A percentile compares a stretch with the other conserved stretches of the same genome.
Conservation (phyloP, 2,797 vertebrate species). For the Malacoraja senta region DNA sequence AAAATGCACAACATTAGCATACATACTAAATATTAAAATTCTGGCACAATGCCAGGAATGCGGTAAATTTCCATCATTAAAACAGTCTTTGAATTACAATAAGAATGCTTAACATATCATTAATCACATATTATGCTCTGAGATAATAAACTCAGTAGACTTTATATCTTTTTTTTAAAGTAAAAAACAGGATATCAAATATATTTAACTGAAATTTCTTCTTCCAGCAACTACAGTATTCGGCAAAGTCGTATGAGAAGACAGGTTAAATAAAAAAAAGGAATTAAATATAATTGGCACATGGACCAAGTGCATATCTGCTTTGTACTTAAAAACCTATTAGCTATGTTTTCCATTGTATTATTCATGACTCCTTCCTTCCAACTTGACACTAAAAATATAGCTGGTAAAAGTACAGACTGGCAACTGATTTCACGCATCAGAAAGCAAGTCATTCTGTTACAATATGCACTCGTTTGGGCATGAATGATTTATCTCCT, state of each 20-base stretch:
- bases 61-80: slow-evolving; percentile 33
- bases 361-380: slow-evolving; percentile 34
- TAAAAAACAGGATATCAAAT: slow-evolving; percentile 47
- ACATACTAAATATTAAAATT: slow-evolving; percentile 36
- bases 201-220: slow-evolving; percentile 19
- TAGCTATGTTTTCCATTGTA: slow-evolving; percentile 35
- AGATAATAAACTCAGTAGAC: slow-evolving; percentile 44
- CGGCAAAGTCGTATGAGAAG: not conserved
- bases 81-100: slow-evolving; percentile 31
- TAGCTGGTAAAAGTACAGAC: slow-evolving; percentile 31
- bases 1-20: slow-evolving; percentile 35
- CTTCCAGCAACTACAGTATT: not conserved
- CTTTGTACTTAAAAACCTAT: slow-evolving; percentile 33
- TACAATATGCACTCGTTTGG: slow-evolving; percentile 29
- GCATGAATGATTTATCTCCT: slow-evolving; percentile 33
- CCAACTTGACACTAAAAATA: slow-evolving; percentile 33
- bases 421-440: slow-evolving; percentile 36
- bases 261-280: slow-evolving; percentile 20
- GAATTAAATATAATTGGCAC: slow-evolving; percentile 34
- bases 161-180: slow-evolving; percentile 43
- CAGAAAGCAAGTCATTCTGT: slow-evolving; percentile 30
- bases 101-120: slow-evolving; percentile 32
- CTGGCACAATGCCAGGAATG: slow-evolving; percentile 15
- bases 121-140: slow-evolving; percentile 19
- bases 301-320: slow-evolving; percentile 20